Conservation (phyloP, 1,140 invertebrate genomes). For the Carposina sasakii region DNA sequence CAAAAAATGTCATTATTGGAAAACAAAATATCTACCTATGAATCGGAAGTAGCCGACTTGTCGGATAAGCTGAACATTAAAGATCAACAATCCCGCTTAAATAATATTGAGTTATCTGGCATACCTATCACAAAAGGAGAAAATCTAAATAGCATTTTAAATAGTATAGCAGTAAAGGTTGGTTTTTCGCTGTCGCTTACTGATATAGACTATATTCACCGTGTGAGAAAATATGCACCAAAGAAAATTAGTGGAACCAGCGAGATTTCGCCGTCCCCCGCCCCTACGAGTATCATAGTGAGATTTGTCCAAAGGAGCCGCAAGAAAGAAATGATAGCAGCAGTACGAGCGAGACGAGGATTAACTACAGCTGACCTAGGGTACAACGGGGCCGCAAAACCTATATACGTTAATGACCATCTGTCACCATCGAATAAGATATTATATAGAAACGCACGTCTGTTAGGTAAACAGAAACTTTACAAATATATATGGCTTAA, state of each 20-base stretch:
- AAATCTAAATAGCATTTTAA: conserved; percentile 7
- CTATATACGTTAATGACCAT: conserved; percentile 14
- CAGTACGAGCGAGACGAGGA: conserved; percentile 10
- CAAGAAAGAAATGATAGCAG: conserved; percentile 14
- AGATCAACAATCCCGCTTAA: neutral
- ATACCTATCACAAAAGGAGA: conserved; percentile 6
- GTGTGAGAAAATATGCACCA: conserved; percentile 2
- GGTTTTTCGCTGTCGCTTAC: neutral
- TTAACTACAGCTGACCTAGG: conserved; percentile 15
- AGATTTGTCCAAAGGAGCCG: conserved; percentile 5
- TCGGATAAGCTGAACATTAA: too few relatives aligned
- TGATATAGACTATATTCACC: conserved; percentile 11
- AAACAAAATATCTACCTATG: too few relatives aligned
- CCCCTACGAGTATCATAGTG: conserved; percentile 11
- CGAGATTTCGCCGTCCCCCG: neutral
- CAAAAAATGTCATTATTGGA: too few relatives aligned
- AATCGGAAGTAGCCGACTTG: too few relatives aligned
- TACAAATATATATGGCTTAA: conserved; percentile 17
- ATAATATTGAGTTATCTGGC: conserved; percentile 11
- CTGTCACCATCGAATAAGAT: conserved; percentile 12
- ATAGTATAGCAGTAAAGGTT: neutral
- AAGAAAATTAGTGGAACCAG: too few relatives aligned
- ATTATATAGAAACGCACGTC: neutral
- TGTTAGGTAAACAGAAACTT: neutral
- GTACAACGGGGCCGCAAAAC: conserved; percentile 9